Evolutionary conservation across 2,113 vertebrate genomes (phyloP).

Genomic region (Ovis aries): ARS-UI_Ramb_v3.0 NC_056057.1:61478001-61478500

Average conservation of each 20-base stretch:
- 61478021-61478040: neutral
- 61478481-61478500: neutral
- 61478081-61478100: neutral
- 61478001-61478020: neutral
- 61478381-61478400: neutral
- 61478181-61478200: neutral
- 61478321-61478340: neutral
- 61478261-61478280: neutral
- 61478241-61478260: neutral
- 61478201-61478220: neutral
- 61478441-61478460: neutral
- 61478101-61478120: neutral
- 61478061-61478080: neutral
- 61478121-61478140: neutral
- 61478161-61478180: neutral
- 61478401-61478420: neutral
- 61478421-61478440: neutral
- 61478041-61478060: neutral
- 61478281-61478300: neutral
- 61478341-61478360: neutral
- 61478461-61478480: neutral
- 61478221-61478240: neutral
- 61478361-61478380: neutral
- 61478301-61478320: neutral
- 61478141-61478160: neutral